phyloP scores from a whole-genome alignment of 2,888 invertebrate genomes.

The Lasioglossum vierecki region DNA sequence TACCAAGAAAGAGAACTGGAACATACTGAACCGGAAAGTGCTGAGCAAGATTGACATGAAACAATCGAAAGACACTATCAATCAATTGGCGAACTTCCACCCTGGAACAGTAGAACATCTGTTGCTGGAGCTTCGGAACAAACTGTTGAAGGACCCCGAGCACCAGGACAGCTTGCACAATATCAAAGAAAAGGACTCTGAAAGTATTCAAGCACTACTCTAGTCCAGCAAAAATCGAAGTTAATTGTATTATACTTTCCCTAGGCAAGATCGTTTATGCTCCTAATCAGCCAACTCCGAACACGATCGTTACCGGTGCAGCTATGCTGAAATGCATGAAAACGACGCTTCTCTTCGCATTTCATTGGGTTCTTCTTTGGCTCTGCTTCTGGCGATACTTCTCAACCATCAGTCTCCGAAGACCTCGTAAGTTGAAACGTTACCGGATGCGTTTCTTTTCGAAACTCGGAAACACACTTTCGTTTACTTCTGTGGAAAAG shows the following conservation, averaged over 20 bases:
- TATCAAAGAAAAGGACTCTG: constrained; percentile 13
- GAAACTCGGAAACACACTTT: background rate
- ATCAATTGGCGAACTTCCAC: constrained; percentile 86
- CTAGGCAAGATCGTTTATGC: constrained; percentile 17
- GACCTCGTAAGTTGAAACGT: constrained; percentile 27
- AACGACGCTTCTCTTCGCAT: background rate
- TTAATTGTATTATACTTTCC: background rate
- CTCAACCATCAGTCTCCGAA: background rate
- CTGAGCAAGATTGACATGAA: constrained; percentile 86
- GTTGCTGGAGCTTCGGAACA: constrained; percentile 50
- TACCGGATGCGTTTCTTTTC: no score
- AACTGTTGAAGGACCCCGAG: constrained; percentile 34
- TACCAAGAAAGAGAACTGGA: constrained; percentile 90
- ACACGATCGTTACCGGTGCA: background rate
- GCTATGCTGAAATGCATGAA: constrained; percentile 24
- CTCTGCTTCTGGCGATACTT: constrained; percentile 48
- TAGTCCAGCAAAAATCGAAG: background rate
- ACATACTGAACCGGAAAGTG: constrained; percentile 90
- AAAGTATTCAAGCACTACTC: constrained; percentile 4
- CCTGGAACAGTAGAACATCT: constrained; percentile 87
- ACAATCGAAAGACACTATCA: constrained; percentile 86
- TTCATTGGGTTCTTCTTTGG: constrained; percentile 39
- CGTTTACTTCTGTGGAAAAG: constrained; percentile 8
- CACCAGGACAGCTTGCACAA: background rate
- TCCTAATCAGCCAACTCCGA: background rate